Evolutionary conservation across 2,888 invertebrate genomes (phyloP), one percentile per base, ranked within the genome.

Genomic region (Zygaena filipendulae): DNA sequence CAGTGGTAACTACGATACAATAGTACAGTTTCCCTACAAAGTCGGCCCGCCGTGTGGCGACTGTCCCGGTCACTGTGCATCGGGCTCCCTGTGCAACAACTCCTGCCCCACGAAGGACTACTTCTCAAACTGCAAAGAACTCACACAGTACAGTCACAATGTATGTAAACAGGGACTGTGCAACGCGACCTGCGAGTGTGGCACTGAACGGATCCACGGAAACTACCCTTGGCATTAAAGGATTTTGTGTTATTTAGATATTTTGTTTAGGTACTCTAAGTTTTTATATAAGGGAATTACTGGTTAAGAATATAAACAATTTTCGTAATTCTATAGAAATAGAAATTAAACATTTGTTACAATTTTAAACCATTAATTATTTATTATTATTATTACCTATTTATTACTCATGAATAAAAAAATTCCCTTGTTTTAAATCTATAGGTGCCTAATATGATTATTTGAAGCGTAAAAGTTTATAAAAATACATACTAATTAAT

Each of bases 121-220:
- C 19, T 91, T 85, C 84, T 84, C 85, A 28, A 91, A 92, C 63
- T 92, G 92, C 58, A 69, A 64, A 11, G 84, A 87, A 29, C 68
- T 91, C 12, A 62, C 83, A 37, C 30, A 43, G 8, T 50, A 69
- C 71, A 23, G 66, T 36, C 50, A 49, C 16, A n/a, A n/a, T n/a
- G 41, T 61, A 2, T 79, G 79, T 35, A 30, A 21, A 1, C 85
- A 86, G 18, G 79, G 81, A 1, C 85, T 86, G 18, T 92, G 92
- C 57, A 84, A 84, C 35, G 91, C 91, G 1, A 91, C 91, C 3
- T 92, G 92, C 57, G 63, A 66, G 26, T 91, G 91, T 55, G 75
- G 75, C 25, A 70, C 70, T 42, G 84, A 83, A 58, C 83, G 48
- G 25, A 43, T 79, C 40, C 56, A 54, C 27, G 54, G 46, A 29